Base-by-base conservation (phyloP, 1,140 invertebrate species). In the Lepidurus apus region DNA sequence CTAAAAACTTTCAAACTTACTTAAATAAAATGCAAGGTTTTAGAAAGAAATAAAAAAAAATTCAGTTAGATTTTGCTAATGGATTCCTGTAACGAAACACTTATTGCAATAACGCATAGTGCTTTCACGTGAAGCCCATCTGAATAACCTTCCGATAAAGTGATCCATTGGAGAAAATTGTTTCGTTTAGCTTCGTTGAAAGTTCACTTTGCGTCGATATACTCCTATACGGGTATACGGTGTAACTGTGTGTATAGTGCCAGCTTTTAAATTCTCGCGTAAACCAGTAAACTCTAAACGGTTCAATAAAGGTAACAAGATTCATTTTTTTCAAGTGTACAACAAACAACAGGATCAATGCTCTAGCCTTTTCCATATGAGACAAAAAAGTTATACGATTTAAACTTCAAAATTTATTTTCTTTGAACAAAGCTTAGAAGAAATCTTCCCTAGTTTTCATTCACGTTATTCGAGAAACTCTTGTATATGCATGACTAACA, bases 231-330 rank as follows among this genome's bases (percentile, higher is more conserved):
- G 53, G 53, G 7, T 13, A 65, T 65, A 1, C 0, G 4, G 53
- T 65, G 10, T 47, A 65, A 13, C 34, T 34, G 34, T 3, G 34
- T 34, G 21, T 17, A 17, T 17, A 17, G 9, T 65, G n/a, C 21
- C 1, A 21, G 4, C 13, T 65, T 65, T 7, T 13, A 65, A 0
- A 21, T 34, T 65, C 0, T 65, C 21, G 17, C 53, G 6, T 65
- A 65, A 65, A 17, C 53, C 21, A 65, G 13, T 65, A 65, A 65
- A 21, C 53, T 65, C n/a, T 9, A 65, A 7, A 21, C 21, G 53
- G 21, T 21, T 65, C 53, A 65, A 65, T 65, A n/a, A 65, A 65
- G 53, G 17, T 65, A 65, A 65, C 53, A 65, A 65, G n/a, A 21
- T 65, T n/a, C 1, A 1, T 65, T 65, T 65, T 21, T 47, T 10